phyloP scores from a whole-genome alignment of 2,797 vertebrate genomes.

The Hypotaenidia okinawae region DNA sequence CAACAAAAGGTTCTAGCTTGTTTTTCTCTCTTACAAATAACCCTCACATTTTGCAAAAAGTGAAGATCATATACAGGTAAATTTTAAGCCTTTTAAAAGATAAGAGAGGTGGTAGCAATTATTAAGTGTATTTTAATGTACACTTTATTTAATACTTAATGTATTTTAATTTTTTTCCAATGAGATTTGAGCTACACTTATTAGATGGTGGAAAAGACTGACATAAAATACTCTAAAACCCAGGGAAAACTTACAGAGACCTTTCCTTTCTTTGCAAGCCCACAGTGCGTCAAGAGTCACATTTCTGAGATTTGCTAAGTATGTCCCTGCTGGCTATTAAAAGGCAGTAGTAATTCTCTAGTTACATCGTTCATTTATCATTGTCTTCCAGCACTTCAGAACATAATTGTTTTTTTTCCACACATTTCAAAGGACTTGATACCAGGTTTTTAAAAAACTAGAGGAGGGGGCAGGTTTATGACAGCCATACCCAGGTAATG shows the following conservation, averaged over 20 bases:
- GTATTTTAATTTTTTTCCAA: neutral
- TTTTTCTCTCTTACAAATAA: neutral
- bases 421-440: neutral
- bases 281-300: neutral
- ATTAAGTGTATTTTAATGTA: neutral
- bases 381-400: slow-evolving; percentile 4
- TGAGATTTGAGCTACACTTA: neutral
- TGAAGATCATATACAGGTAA: neutral
- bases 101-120: neutral
- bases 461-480: neutral
- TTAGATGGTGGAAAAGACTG: neutral
- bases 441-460: neutral
- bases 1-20: neutral
- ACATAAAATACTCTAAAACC: neutral
- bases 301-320: neutral
- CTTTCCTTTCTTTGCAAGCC: neutral
- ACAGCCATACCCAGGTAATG: neutral
- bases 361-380: slow-evolving; percentile 17
- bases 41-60: neutral
- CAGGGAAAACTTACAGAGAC: neutral
- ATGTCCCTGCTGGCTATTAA: neutral
- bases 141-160: too few species aligned
- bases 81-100: neutral
- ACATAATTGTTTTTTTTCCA: neutral
- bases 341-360: neutral